Evolutionary conservation across 2,888 invertebrate genomes (phyloP), one percentile per base, ranked within the genome.

Genomic region (Ennomos quercinarius): DNA sequence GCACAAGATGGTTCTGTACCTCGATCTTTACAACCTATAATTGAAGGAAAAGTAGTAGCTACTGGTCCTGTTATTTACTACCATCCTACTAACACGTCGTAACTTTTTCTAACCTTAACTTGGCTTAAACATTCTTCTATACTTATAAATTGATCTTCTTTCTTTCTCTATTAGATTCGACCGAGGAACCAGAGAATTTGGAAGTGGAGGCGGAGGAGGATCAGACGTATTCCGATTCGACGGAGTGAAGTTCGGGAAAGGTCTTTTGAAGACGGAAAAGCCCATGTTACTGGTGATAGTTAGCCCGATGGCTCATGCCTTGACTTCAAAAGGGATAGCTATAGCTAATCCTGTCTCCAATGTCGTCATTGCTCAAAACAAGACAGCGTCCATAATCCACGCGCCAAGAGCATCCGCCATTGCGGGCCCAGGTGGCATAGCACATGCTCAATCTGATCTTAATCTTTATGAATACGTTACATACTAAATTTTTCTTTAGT

Each of bases 11-110:
- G 84, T 82, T 87, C 86, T 64, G 78, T 85, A 67, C 78, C 85
- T 59, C 78, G 84, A 75, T 82, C 88, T 73, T 74, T 86, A 77
- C 78, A 87, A 79, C 87, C 94, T 72, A 93, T 95, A 62, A 92
- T 94, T 49, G 94, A 95, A 77, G 96, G 95, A 62, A 95, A 93
- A 86, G 79, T 96, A 57, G 95, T 96, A 36, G 96, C 96, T 52
- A 94, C 94, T 11, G 96, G 96, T 46, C 96, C 96, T 48, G 94
- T 95, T 61, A 93, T 96, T 76, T 96, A 96, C 82, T 95, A 94
- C 79, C 93, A 95, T 70, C 86, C 90, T 72, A 80, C 90, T 72
- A 80, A 82, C 65, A 78, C 84, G 69, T 73, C 78, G 73, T 78
- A 74, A 72, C 80, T 78, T 78, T 69, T 66, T 71, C 64, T 70